phyloP scores from a whole-genome alignment of 2,113 vertebrate genomes.

The Gorsachius goisagi region DNA sequence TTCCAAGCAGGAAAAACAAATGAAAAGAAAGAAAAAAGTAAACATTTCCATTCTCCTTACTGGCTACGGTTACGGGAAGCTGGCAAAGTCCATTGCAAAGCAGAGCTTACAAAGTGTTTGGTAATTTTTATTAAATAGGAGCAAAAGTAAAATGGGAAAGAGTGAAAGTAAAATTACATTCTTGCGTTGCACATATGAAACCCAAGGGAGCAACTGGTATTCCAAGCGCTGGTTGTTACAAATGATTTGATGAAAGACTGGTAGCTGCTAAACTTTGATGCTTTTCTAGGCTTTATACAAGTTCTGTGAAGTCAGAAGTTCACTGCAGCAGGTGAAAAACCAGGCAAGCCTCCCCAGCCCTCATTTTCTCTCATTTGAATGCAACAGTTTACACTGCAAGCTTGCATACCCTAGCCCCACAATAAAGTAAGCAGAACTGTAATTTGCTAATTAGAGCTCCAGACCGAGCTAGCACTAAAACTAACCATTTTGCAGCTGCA shows the following conservation, averaged over 20 bases:
- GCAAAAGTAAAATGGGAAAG: background rate
- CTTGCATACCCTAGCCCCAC: background rate
- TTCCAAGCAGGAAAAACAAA: background rate
- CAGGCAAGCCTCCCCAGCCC: background rate
- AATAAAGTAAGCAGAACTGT: background rate
- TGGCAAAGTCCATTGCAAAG: background rate
- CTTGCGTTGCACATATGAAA: conserved; percentile 39
- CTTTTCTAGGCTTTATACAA: conserved; percentile 24
- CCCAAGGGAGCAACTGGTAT: conserved; percentile 28
- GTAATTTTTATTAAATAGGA: conserved; percentile 6
- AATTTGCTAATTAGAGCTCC: conserved; percentile 22
- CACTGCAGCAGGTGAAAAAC: conserved; percentile 62
- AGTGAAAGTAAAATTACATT: conserved; percentile 32
- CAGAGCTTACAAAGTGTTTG: background rate
- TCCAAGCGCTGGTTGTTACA: conserved; percentile 21
- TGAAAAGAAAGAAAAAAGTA: background rate
- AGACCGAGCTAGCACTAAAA: background rate
- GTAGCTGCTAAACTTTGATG: conserved; percentile 44
- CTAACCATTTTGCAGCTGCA: background rate
- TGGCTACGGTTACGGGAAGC: background rate
- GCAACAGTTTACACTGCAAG: conserved; percentile 22
- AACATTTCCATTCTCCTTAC: background rate
- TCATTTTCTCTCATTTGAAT: conserved; percentile 42
- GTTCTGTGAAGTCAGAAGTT: conserved; percentile 49
- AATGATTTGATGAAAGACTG: conserved; percentile 23